Conservation (phyloP, 2,113 vertebrate genomes). For the Scartelaos histophorus region DNA sequence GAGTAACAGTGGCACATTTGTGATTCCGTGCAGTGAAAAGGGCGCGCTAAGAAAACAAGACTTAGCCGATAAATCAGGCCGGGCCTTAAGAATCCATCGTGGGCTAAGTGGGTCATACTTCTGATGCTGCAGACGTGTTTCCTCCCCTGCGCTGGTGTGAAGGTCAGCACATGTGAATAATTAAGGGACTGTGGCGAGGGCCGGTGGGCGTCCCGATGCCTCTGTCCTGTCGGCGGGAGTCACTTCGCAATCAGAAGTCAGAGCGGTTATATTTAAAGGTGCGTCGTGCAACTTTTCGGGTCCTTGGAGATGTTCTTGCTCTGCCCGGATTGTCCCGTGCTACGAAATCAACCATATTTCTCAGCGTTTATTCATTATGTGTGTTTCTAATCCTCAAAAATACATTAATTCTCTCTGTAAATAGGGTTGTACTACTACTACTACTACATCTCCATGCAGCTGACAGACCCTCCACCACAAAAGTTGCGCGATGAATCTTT, state of each 20-base stretch:
- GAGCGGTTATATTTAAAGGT: neutral
- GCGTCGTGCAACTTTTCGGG: too few relatives aligned
- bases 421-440: too few relatives aligned
- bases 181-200: constrained; percentile 35
- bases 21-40: constrained; percentile 59
- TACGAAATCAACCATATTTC: too few relatives aligned
- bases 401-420: too few relatives aligned
- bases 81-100: constrained; percentile 74
- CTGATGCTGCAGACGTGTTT: constrained; percentile 61
- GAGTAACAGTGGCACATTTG: constrained; percentile 38
- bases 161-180: constrained; percentile 50
- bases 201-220: constrained; percentile 10
- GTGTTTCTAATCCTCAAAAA: too few relatives aligned
- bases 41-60: constrained; percentile 67
- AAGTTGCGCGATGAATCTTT: too few relatives aligned
- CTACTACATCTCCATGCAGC: too few relatives aligned
- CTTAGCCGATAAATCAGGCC: constrained; percentile 73
- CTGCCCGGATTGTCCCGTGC: neutral
- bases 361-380: too few relatives aligned
- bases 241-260: neutral
- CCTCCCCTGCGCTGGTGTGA: constrained; percentile 28
- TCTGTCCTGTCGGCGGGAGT: constrained; percentile 13
- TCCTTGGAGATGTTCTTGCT: too few relatives aligned
- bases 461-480: too few relatives aligned
- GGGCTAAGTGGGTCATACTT: constrained; percentile 76